Evolutionary conservation across 2,797 vertebrate species (phyloP).

Genomic region (Sebastes diaconus): DNA sequence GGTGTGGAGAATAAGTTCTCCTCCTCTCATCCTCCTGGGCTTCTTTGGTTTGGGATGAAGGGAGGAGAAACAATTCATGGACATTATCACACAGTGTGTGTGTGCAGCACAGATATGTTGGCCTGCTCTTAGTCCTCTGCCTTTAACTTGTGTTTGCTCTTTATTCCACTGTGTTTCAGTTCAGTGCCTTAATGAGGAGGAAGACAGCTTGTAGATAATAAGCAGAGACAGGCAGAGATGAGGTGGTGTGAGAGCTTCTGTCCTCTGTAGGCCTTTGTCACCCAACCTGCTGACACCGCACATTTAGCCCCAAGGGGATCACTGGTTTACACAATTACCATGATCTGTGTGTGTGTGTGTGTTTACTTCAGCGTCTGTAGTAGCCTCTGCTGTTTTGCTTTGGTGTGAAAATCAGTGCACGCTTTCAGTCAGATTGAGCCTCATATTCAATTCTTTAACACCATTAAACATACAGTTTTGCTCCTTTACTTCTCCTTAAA

Average conservation of each 20-base stretch:
- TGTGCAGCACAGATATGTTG: constrained; percentile 44
- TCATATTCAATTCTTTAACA: neutral
- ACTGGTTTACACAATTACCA: constrained; percentile 62
- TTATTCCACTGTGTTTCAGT: constrained; percentile 26
- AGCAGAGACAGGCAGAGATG: constrained; percentile 30
- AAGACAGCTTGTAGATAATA: constrained; percentile 16
- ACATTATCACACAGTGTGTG: constrained; percentile 40
- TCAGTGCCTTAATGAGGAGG: constrained; percentile 20
- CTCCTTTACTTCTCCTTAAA: neutral
- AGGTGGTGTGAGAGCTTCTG: constrained; percentile 51
- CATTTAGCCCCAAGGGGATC: constrained; percentile 58
- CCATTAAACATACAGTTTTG: neutral
- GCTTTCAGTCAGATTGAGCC: constrained; percentile 23
- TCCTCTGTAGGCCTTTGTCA: constrained; percentile 70
- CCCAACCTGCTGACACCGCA: constrained; percentile 69
- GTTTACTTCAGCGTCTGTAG: neutral
- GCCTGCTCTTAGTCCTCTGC: constrained; percentile 2
- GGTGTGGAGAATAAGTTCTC: constrained; percentile 63
- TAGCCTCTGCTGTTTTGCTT: constrained; percentile 24
- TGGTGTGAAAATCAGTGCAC: constrained; percentile 24
- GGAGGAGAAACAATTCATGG: constrained; percentile 65
- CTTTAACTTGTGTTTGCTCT: neutral
- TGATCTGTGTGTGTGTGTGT: constrained; percentile 30
- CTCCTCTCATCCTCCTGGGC: constrained; percentile 63
- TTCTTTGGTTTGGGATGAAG: constrained; percentile 54